Evolutionary conservation across 2,113 vertebrate species (phyloP).

Genomic region (Rhadina sibilatrix): DNA sequence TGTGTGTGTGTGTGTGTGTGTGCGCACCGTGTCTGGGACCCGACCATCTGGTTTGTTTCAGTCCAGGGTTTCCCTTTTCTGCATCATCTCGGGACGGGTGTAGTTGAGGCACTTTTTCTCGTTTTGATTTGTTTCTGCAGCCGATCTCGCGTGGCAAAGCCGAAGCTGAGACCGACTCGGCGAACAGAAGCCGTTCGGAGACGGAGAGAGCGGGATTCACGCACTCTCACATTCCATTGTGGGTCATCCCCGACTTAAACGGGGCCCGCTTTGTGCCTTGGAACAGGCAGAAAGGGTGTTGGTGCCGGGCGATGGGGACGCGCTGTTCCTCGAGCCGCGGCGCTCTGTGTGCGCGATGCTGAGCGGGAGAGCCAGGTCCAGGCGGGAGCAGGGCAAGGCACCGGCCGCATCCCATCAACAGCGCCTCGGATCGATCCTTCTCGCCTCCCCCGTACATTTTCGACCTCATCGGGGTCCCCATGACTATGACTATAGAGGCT

Average conservation of each 20-base stretch:
- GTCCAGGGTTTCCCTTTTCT: not conserved
- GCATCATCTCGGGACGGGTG: not conserved
- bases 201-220: not conserved
- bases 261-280: not conserved
- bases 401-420: not conserved
- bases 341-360: not conserved
- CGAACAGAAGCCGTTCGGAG: not conserved
- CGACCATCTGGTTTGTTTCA: not conserved
- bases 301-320: not conserved
- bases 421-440: not conserved
- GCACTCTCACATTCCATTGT: not conserved
- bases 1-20: not conserved
- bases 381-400: not conserved
- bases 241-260: not conserved
- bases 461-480: not conserved
- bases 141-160: not conserved
- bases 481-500: not conserved
- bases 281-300: not conserved
- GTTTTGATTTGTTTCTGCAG: slow-evolving; percentile 30
- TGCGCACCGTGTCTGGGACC: not conserved
- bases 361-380: not conserved
- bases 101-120: slow-evolving; percentile 28
- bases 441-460: not conserved
- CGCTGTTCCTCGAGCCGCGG: not conserved
- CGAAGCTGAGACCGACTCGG: not conserved